phyloP scores from a whole-genome alignment of 2,113 vertebrate species.

The Saguinus imperator region DNA sequence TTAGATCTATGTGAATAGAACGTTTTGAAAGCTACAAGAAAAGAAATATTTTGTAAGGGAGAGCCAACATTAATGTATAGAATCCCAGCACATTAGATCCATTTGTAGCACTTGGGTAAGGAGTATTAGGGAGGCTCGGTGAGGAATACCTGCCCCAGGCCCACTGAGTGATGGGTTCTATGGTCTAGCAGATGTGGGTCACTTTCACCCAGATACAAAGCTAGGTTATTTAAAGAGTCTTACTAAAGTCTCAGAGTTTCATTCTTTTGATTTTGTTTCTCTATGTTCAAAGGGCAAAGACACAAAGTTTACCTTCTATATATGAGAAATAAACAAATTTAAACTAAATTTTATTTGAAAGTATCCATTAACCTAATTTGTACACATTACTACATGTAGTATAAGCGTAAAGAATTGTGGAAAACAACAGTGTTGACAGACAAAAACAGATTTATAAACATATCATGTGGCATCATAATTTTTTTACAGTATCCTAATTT shows the following conservation, averaged over 20 bases:
- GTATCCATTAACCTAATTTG: not conserved
- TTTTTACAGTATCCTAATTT: not conserved
- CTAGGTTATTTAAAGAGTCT: not conserved
- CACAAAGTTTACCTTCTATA: not conserved
- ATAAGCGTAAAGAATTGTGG: not conserved
- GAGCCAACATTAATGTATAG: not conserved
- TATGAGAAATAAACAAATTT: constrained; percentile 17
- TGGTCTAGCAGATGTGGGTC: not conserved
- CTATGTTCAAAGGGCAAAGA: constrained; percentile 9
- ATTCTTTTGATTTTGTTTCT: not conserved
- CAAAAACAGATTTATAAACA: not conserved
- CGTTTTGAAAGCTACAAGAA: not conserved
- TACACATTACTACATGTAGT: not conserved
- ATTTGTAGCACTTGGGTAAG: not conserved
- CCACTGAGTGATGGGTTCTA: not conserved
- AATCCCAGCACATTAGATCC: not conserved
- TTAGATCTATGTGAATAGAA: not conserved
- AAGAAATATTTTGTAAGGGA: constrained; percentile 13
- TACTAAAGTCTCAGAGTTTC: not conserved
- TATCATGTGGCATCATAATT: not conserved
- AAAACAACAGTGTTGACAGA: not conserved
- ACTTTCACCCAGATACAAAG: not conserved
- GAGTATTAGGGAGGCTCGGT: accelerated
- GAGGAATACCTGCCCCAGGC: not conserved
- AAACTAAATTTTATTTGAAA: not conserved